Conservation (phyloP, 2,113 vertebrate genomes). For the Podocnemis expansa region DNA sequence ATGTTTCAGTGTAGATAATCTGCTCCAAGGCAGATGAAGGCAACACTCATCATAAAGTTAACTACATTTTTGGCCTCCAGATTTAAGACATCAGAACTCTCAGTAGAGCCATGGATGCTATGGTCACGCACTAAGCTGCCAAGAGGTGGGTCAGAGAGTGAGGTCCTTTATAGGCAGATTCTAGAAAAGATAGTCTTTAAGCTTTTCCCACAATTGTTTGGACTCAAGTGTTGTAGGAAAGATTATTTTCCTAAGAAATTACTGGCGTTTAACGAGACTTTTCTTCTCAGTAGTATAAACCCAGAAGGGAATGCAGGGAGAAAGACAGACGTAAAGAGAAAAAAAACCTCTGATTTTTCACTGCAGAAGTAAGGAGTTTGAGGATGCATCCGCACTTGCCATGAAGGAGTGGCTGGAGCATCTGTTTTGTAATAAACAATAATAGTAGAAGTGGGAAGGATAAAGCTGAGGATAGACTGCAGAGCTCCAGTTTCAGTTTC, state of each 20-base stretch:
- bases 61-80: not conserved
- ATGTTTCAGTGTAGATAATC: no score
- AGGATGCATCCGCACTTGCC: not conserved
- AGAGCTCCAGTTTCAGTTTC: not conserved
- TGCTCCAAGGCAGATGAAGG: not conserved
- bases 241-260: not conserved
- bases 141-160: not conserved
- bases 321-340: not conserved
- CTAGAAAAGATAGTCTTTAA: not conserved
- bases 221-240: not conserved
- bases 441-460: not conserved
- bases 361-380: not conserved
- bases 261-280: not conserved
- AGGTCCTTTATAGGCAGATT: not conserved
- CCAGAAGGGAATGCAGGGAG: not conserved
- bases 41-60: not conserved
- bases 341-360: not conserved
- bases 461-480: fast-evolving
- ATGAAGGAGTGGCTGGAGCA: not conserved
- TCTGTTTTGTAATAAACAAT: not conserved
- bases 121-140: not conserved
- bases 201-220: not conserved
- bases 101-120: not conserved
- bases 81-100: not conserved
- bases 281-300: not conserved